phyloP scores from a whole-genome alignment of 1,140 invertebrate species.

The Leptinotarsa undecemlineata region DNA sequence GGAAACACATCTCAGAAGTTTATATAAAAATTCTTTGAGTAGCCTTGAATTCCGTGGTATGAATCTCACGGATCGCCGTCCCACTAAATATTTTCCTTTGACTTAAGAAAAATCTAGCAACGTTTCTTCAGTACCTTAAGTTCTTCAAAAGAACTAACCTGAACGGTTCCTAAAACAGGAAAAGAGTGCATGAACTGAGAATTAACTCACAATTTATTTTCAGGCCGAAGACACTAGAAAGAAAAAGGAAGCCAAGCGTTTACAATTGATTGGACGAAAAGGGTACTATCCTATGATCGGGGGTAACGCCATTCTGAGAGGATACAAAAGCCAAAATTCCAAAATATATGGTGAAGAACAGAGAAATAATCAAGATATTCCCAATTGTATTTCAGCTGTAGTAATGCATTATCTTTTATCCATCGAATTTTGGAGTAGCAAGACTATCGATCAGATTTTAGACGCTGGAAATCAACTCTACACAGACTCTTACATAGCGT shows the following conservation, averaged over 20 bases:
- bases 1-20: too few species aligned
- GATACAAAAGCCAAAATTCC: conserved; percentile 44
- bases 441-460: conserved; percentile 49
- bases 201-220: neutral
- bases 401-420: conserved; percentile 35
- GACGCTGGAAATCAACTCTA: conserved; percentile 51
- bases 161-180: too few species aligned
- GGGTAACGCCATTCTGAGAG: conserved; percentile 43
- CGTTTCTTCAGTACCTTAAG: too few species aligned
- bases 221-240: conserved; percentile 38
- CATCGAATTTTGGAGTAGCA: conserved; percentile 47
- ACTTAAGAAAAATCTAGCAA: too few species aligned
- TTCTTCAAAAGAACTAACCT: too few species aligned
- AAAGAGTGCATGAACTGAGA: too few species aligned
- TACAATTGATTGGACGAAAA: conserved; percentile 39
- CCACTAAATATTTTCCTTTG: too few species aligned
- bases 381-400: conserved; percentile 42
- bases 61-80: too few species aligned
- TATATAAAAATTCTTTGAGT: too few species aligned
- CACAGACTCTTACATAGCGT: conserved; percentile 51
- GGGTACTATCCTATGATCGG: conserved; percentile 39
- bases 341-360: conserved; percentile 35
- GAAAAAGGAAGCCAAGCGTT: conserved; percentile 32
- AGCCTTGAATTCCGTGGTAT: too few species aligned
- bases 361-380: conserved; percentile 44